These are phyloP conservation scores for Pogoniulus pusillus DNA, from an alignment of 2,797 vertebrate species.

Conservation along the genomic window DNA sequence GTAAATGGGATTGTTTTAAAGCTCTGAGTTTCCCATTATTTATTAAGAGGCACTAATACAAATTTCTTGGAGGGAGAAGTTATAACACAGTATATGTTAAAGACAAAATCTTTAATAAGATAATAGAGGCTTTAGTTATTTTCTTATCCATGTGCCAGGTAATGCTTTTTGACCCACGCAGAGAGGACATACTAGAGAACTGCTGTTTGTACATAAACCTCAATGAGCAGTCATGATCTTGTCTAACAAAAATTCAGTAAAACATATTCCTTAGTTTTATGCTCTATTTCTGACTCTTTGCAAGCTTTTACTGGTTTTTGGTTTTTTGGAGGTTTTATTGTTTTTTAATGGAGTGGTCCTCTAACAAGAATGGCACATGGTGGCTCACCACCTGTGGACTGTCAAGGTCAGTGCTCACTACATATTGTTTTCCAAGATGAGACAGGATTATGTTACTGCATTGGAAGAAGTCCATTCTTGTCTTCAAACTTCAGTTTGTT, in stretches of 20 bases:
- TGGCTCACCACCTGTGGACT: not conserved
- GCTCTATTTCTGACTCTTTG: not conserved
- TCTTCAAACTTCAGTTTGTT: not conserved
- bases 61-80: not conserved
- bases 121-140: not conserved
- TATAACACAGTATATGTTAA: not conserved
- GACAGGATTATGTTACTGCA: not conserved
- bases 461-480: not conserved
- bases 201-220: not conserved
- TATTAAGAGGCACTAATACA: not conserved
- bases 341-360: not conserved
- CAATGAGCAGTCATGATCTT: not conserved
- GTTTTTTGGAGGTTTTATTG: not conserved
- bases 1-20: constrained; percentile 17
- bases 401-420: not conserved
- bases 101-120: not conserved
- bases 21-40: constrained; percentile 7
- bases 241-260: not conserved
- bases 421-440: not conserved
- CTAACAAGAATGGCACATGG: not conserved
- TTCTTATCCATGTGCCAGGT: not conserved
- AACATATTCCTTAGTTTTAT: not conserved
- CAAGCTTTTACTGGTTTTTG: not conserved
- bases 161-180: not conserved
- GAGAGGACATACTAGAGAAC: not conserved